These are phyloP conservation scores for Fragum whitleyi DNA, from an alignment of 2,888 invertebrate genomes.

Conservation along the genomic window DNA sequence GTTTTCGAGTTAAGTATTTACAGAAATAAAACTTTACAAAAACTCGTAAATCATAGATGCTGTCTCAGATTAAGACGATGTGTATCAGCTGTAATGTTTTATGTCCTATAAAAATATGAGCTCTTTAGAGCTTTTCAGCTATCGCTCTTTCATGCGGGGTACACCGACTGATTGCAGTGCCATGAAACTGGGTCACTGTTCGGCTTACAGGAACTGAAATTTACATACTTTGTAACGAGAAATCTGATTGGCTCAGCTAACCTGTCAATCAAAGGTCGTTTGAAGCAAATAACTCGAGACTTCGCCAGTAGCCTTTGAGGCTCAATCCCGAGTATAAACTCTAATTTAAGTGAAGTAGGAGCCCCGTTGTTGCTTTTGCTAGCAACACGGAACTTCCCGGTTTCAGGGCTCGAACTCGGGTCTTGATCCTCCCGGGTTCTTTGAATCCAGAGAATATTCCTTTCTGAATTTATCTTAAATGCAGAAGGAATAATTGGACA, in stretches of 20 bases:
- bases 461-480: slow-evolving; percentile 45
- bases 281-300: not conserved
- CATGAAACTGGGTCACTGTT: slow-evolving; percentile 19
- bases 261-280: slow-evolving; percentile 44
- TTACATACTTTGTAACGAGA: slow-evolving; percentile 20
- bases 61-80: not conserved
- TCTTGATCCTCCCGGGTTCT: slow-evolving; percentile 45
- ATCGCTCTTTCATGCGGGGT: not conserved
- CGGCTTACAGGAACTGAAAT: not conserved
- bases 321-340: slow-evolving; percentile 31
- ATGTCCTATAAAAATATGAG: too few species aligned
- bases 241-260: slow-evolving; percentile 23
- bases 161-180: slow-evolving; percentile 16
- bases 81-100: too few species aligned
- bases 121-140: too few species aligned
- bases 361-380: slow-evolving; percentile 57
- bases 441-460: slow-evolving; percentile 36
- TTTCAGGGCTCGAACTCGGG: slow-evolving; percentile 61
- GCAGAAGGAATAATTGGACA: slow-evolving; percentile 51
- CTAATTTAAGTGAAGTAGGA: slow-evolving; percentile 40
- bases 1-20: slow-evolving; percentile 22
- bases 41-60: slow-evolving; percentile 19
- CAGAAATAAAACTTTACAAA: slow-evolving; percentile 23
- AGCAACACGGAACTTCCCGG: slow-evolving; percentile 65
- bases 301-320: slow-evolving; percentile 38